Base-by-base conservation (phyloP, 2,888 invertebrate species). In the Drosophila multiciliata region DNA sequence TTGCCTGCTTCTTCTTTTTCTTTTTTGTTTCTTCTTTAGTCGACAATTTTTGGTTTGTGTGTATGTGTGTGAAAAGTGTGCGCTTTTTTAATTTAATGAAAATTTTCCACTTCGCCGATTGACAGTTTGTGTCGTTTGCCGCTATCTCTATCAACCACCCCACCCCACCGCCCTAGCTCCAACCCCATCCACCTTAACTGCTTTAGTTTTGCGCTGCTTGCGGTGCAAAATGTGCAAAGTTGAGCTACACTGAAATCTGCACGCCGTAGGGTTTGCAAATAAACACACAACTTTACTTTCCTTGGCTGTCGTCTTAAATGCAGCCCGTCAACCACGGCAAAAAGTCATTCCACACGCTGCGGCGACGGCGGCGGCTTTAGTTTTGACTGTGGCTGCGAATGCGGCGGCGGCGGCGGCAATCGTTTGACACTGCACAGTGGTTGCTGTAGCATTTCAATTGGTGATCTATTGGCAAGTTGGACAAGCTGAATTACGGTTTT, bases 81-180 rank as follows among this genome's bases (percentile, higher is more conserved):
- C 78, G 81, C 84, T 86, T 90, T 86, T 87, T 80, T 89, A 92
- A 92, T 92, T 92, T 92, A 92, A 92, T 92, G 91, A 93, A 92
- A 91, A 93, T 92, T 92, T 92, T 92, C 92, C 92, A 91, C 91
- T 92, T 91, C 91, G 90, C 86, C 91, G 90, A 90, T 91, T 91
- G 91, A 90, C 91, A 91, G 90, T 92, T 88, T 88, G 80, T 83
- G 82, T 89, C 76, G 75, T 73, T 76, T 69, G 73, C 78, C 63
- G 82, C 76, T 76, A 73, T 76, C 80, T 71, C 58, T 66, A 49
- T 60, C 45, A 48, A 42, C 32, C 53, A 42, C 35, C 35, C 33
- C 17, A 15, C 53, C 17, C 17, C 9, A 5, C 32, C 38, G 5
- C 9, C 15, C 20, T 17, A 33, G 2, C 29, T 32, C 1, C 12